Evolutionary conservation across 2,888 invertebrate species (phyloP).

Genomic region (Gortyna flavago): DNA sequence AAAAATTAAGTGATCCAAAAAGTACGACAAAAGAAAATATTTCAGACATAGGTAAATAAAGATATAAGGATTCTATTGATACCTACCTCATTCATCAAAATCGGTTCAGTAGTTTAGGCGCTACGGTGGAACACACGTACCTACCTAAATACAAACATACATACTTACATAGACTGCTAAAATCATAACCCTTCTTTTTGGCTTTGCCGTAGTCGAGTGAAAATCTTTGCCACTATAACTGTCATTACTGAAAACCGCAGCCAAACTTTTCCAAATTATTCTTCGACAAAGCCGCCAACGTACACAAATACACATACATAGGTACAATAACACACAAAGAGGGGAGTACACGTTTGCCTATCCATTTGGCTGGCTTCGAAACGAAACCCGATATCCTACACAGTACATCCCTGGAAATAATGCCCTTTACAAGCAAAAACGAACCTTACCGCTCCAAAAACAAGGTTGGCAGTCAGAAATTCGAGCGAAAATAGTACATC

Average conservation of each 20-base stretch:
- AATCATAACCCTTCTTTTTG: neutral
- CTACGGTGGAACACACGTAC: too few species aligned
- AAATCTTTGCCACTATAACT: neutral
- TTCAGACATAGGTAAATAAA: too few species aligned
- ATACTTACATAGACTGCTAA: neutral
- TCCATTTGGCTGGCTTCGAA: constrained; percentile 83
- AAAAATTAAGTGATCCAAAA: too few species aligned
- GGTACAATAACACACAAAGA: constrained; percentile 65
- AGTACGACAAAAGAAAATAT: too few species aligned
- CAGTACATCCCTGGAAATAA: constrained; percentile 69
- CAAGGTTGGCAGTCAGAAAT: constrained; percentile 41
- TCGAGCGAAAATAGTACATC: constrained; percentile 40
- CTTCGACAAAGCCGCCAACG: constrained; percentile 42
- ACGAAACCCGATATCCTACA: constrained; percentile 76
- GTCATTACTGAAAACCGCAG: neutral
- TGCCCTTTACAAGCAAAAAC: constrained; percentile 38
- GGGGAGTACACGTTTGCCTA: constrained; percentile 79
- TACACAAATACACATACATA: constrained; percentile 55
- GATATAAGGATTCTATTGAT: neutral
- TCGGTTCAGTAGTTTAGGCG: neutral
- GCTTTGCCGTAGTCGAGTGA: neutral
- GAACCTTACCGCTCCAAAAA: neutral
- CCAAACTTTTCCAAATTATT: constrained; percentile 45
- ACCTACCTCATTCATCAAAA: neutral
- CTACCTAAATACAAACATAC: too few species aligned